These are phyloP conservation scores for Antigone vipio DNA, from an alignment of 2,113 vertebrate species.

Conservation along the genomic window DNA sequence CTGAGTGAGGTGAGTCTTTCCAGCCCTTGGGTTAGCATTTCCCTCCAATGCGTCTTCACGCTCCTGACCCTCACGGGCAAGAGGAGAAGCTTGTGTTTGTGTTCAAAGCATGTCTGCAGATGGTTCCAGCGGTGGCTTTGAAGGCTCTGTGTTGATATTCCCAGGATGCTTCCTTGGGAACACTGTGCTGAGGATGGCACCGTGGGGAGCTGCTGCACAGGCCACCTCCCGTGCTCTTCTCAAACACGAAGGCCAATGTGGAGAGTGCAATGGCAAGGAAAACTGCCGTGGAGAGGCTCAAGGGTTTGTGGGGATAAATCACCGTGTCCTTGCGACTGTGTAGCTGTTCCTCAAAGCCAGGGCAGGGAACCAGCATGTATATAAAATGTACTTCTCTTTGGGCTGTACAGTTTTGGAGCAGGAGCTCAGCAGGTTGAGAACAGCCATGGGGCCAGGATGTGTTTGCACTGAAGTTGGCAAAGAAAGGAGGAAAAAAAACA, in stretches of 20 bases:
- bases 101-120: background rate
- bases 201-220: background rate
- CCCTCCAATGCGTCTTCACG: rapidly evolving
- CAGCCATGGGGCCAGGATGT: background rate
- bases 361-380: rapidly evolving
- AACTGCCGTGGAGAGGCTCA: background rate
- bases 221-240: background rate
- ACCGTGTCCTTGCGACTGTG: rapidly evolving
- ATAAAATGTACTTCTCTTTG: background rate
- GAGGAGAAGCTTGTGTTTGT: background rate
- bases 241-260: rapidly evolving
- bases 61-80: background rate
- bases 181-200: background rate
- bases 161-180: background rate
- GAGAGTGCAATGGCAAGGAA: background rate
- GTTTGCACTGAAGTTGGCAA: background rate
- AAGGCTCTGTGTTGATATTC: background rate
- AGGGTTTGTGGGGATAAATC: background rate
- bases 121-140: background rate
- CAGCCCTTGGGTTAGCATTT: background rate
- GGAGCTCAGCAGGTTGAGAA: background rate
- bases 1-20: background rate
- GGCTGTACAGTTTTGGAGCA: background rate
- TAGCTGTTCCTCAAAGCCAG: background rate
- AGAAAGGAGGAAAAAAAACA: background rate